A percentile compares a stretch with the other conserved stretches of the same genome.
Evolutionary conservation across 2,888 invertebrate species (phyloP).

Genomic region (Balanococcus diminutus): DNA sequence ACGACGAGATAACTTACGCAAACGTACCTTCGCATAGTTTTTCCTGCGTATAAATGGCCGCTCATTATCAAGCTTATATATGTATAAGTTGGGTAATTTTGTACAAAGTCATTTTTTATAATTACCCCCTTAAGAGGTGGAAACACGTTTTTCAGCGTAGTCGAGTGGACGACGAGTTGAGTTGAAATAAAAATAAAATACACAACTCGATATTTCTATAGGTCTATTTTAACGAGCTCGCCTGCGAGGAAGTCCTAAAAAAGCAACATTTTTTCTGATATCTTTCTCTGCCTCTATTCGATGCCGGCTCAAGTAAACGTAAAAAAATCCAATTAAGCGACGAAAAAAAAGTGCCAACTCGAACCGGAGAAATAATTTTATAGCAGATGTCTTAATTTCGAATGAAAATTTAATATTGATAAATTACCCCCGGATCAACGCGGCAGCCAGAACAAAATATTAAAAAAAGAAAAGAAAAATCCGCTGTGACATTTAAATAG

Average conservation of each 20-base stretch:
- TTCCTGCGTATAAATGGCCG: neutral
- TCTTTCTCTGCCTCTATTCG: no score
- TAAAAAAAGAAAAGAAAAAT: neutral
- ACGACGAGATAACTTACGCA: neutral
- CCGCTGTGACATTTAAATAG: neutral
- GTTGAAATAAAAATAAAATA: neutral
- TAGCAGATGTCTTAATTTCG: slow-evolving; percentile 4
- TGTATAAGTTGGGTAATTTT: no score
- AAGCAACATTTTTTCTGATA: no score
- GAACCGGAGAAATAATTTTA: neutral
- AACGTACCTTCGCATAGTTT: neutral
- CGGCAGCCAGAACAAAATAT: neutral
- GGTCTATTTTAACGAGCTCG: neutral
- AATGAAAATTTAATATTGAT: slow-evolving; percentile 17
- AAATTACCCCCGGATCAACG: neutral
- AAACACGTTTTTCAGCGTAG: neutral
- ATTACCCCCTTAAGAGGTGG: neutral
- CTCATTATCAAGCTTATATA: neutral
- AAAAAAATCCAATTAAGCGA: neutral
- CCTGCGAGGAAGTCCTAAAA: neutral
- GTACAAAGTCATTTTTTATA: slow-evolving; percentile 1
- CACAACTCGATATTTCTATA: neutral
- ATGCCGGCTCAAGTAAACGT: no score
- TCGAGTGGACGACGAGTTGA: neutral
- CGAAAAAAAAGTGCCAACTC: neutral